Base-by-base conservation (phyloP, 2,888 invertebrate genomes). In the Apamea sordens region DNA sequence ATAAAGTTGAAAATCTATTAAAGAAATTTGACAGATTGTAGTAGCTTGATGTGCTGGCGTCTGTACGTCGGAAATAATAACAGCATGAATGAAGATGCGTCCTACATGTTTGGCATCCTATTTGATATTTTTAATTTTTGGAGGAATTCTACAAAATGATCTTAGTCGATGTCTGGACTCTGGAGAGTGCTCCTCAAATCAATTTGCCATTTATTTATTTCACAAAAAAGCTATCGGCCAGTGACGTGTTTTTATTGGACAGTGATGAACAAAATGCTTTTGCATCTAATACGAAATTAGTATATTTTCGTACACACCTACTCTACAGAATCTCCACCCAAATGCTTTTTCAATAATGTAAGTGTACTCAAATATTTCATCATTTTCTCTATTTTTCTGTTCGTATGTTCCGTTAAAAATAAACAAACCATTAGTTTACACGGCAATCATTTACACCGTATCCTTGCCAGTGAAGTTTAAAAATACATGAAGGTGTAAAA, bases 71-170 rank as follows among this genome's bases (percentile, higher is more conserved):
- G 50, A 76, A 73, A 69, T 50, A 65, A 76, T 77, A 73, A 76
- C 73, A 59, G 56, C 77, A 64, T 78, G 84, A 86, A 84, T 86
- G 84, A 70, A 73, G 53, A 77, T 56, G 61, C 86, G 53, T 83
- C 84, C 79, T 83, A 84, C 86, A 70, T 65, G 63, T 77, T 77
- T 83, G 82, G 77, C 86, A 86, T 64, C 50, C 50, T 63, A 73
- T 86, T 86, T 65, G 47, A 73, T 73, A 70, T 82, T 71, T 78
- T 64, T 65, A 67, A 18, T 64, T 65, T 86, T 78, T 75, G 53
- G 41, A 64, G 59, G 71, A 75, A 44, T 59, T 69, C 61, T 44
- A 13, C 32, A 61, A 75, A 74, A 68, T 69, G 13, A 59, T 77
- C 11, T 86, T 77, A 84, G 86, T 86, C 73, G 67, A 6, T 63